These are phyloP conservation scores for Lasiurus cinereus DNA, from an alignment of 2,113 vertebrate species.

Conservation along the genomic window DNA sequence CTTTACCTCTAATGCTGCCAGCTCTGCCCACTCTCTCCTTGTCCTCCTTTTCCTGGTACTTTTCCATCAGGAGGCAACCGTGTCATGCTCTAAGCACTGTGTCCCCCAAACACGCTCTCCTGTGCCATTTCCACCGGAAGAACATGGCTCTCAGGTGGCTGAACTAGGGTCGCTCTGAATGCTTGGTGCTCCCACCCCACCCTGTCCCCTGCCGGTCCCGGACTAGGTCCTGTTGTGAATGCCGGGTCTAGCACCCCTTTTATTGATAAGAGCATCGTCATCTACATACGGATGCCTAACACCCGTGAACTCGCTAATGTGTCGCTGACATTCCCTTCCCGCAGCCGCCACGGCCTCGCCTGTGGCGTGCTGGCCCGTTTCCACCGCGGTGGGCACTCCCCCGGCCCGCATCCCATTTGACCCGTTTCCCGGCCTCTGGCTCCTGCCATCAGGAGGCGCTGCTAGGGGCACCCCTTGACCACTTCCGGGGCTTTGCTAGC, in stretches of 20 bases:
- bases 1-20: too few relatives aligned
- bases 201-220: background rate
- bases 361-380: accelerated
- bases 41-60: too few relatives aligned
- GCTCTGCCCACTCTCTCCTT: too few relatives aligned
- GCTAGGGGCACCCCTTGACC: accelerated
- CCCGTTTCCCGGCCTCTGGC: accelerated
- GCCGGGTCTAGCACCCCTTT: background rate
- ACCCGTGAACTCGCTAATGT: too few relatives aligned
- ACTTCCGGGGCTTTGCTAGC: background rate
- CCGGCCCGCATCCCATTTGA: background rate
- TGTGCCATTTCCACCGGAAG: background rate
- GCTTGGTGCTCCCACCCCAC: accelerated
- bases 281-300: accelerated
- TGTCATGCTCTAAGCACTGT: too few relatives aligned
- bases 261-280: background rate
- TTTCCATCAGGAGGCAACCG: too few relatives aligned
- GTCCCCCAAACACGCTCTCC: background rate
- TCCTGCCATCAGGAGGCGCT: background rate
- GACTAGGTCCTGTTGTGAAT: background rate
- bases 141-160: background rate
- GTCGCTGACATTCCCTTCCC: accelerated
- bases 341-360: accelerated
- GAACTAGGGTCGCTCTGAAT: background rate
- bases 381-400: accelerated